Evolutionary conservation across 1,140 invertebrate species (phyloP), one percentile per base, ranked within the genome.

Genomic region (Eumaeus atala): DNA sequence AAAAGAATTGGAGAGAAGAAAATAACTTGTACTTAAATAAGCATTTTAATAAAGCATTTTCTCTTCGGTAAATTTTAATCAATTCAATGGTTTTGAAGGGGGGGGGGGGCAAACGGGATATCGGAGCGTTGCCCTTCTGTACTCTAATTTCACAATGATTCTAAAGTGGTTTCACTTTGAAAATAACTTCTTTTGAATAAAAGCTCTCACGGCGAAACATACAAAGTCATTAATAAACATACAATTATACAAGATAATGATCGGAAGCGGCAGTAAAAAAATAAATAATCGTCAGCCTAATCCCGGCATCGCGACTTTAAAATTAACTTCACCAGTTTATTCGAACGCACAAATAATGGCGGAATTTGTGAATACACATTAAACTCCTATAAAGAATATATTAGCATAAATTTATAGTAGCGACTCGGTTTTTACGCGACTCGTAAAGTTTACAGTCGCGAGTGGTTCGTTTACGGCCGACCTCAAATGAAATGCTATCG

Each of bases 381-480:
- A 84, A 87, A 85, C 77, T 84, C 78, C 81, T 81, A 87, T 87
- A 87, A 84, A 85, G 84, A 87, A 87, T 87, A 87, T 82, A 87
- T 87, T 87, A 87, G 82, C 84, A 87, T 87, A 81, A 87, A 87
- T 87, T 87, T 84, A 87, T 83, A 77, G 80, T 72, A 81, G 81
- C 76, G 65, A 78, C 75, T 84, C 78, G 81, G 74, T 87, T 87
- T 87, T 87, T 87, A 84, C 81, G 81, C 84, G 75, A 80, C 80
- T 87, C 84, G 84, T 87, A 87, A 87, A 87, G 70, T 87, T 84
- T 87, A 87, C 81, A 77, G 78, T 77, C 79, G 79, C 81, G 83
- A 84, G 79, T 84, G 79, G 77, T 83, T 77, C 76, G 73, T 83
- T 86, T 86, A 86, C 72, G 70, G 75, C 69, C 77, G 83, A 84